These are phyloP conservation scores for Antrozous pallidus DNA, from an alignment of 2,797 vertebrate genomes.

Conservation along the genomic window DNA sequence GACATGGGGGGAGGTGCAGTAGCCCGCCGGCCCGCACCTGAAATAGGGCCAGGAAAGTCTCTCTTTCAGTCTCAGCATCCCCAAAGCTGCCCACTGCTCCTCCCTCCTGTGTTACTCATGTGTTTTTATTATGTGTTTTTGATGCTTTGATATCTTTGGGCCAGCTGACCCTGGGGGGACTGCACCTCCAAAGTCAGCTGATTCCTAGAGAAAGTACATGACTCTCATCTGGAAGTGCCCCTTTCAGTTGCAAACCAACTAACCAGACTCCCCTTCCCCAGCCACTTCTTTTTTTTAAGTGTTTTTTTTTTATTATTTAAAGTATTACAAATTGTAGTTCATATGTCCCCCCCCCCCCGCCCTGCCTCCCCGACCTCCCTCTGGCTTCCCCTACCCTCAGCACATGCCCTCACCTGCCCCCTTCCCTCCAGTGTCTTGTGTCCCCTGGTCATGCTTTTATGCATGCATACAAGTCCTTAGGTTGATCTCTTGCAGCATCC, in stretches of 20 bases:
- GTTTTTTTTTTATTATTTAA: too few relatives aligned
- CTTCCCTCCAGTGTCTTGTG: too few relatives aligned
- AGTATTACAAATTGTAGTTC: too few relatives aligned
- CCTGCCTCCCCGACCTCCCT: too few relatives aligned
- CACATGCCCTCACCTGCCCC: too few relatives aligned
- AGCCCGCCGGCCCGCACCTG: background rate
- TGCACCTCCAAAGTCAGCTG: background rate
- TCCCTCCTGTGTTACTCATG: background rate
- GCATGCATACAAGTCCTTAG: too few relatives aligned
- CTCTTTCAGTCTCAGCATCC: background rate
- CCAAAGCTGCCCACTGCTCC: background rate
- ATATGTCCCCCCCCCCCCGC: too few relatives aligned
- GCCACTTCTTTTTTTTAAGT: background rate
- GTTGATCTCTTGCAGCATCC: too few relatives aligned
- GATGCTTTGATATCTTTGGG: background rate
- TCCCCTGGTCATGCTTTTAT: too few relatives aligned
- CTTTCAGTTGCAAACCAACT: background rate
- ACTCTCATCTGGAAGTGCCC: background rate
- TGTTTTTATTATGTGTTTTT: background rate
- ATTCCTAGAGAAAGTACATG: background rate
- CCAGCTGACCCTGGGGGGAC: background rate
- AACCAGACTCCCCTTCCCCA: background rate
- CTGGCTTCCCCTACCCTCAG: too few relatives aligned
- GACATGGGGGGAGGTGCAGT: background rate
- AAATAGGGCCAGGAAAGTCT: background rate